A percentile compares a stretch with the other conserved stretches of the same genome.
These are phyloP conservation scores for Silurus asotus DNA, from an alignment of 2,113 vertebrate genomes.

Conservation along the genomic window DNA sequence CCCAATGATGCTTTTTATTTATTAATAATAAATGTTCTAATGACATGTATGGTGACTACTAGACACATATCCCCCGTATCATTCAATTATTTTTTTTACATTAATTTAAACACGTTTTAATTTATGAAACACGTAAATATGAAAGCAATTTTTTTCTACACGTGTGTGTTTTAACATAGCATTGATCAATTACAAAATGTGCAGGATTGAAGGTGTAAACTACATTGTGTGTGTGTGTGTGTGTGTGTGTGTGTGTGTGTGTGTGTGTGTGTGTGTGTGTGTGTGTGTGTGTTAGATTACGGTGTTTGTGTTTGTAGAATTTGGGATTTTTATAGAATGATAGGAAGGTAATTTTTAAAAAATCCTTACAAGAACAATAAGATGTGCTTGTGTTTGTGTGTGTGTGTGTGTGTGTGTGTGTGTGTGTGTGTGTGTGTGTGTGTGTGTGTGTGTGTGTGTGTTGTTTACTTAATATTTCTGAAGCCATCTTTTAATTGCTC, in stretches of 20 bases:
- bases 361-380: not conserved
- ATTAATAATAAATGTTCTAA: not conserved
- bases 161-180: not conserved
- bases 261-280: conserved; percentile 10
- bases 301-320: no score
- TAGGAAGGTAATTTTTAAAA: no score
- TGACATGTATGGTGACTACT: no score
- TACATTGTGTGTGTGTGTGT: not conserved
- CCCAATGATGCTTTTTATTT: not conserved
- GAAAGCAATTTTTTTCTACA: not conserved
- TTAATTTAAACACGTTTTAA: no score
- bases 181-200: not conserved
- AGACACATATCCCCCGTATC: no score
- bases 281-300: not conserved
- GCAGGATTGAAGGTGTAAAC: not conserved
- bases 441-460: conserved; percentile 6
- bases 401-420: not conserved
- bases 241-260: not conserved
- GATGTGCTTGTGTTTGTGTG: not conserved
- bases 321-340: no score
- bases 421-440: not conserved
- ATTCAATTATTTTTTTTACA: no score
- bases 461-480: not conserved
- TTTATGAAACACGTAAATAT: not conserved
- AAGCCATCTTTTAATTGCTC: not conserved